Evolutionary conservation across 1,140 invertebrate species (phyloP), one percentile per base, ranked within the genome.

Genomic region (Scaptomyza montana): DNA sequence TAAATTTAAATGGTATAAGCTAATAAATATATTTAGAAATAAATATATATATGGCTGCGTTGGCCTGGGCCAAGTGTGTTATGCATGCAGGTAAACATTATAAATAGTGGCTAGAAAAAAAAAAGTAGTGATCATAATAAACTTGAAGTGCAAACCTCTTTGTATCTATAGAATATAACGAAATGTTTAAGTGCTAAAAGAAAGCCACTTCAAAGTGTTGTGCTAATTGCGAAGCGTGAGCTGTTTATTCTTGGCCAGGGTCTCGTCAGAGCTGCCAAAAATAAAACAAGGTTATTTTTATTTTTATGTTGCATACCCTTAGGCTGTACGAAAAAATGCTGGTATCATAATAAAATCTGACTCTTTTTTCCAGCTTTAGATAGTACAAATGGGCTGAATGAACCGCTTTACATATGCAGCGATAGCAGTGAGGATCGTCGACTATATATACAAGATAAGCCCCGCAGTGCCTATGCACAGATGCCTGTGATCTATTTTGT

Each of bases 401-500:
- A 92, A 62, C 66, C 76, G 5, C 25, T 82, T 10, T 56, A 63
- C 36, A 70, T 92, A 9, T 92, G 91, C 74, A 90, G 74, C 43
- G 91, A 92, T 25, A 79, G 62, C 36, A 55, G 70, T 51, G 67
- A 69, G 43, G 91, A 92, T 74, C 69, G 50, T 1, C 85, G 91
- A 3, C 43, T 68, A 12, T 91, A 82, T 51, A 76, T 91, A 69
- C 81, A 89, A 72, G 84, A 91, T 63, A 89, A 77, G 4, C 81
- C 84, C 7, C 56, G 57, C 10, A 61, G 50, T 12, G 75, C 73
- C 13, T 92, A 89, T 19, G 69, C 64, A 8, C 60, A 90, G 46
- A 25, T 75, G 74, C 84, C 84, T 59, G 65, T 84, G 41, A 95
- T 96, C 46, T 95, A 95, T 84, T 94, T 95, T 68, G 94, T 97